Conservation (phyloP, 2,888 invertebrate species). For the Macroteleia sp. region DNA sequence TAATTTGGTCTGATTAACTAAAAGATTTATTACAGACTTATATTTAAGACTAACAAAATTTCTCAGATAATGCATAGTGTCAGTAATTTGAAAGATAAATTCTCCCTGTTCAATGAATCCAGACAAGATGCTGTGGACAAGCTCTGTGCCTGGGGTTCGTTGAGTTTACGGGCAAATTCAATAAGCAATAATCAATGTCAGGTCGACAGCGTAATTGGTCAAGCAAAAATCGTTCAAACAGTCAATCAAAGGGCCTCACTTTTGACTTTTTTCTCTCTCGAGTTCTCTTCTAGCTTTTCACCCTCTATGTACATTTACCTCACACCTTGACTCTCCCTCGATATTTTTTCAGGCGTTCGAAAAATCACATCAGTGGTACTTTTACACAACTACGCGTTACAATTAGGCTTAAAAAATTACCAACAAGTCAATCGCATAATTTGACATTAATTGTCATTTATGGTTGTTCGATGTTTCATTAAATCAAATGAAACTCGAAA, state of each 20-base stretch:
- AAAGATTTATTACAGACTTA: too few species aligned
- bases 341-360: slow-evolving; percentile 61
- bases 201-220: slow-evolving; percentile 74
- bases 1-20: too few species aligned
- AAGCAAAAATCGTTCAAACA: slow-evolving; percentile 83
- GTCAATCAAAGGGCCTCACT: slow-evolving; percentile 79
- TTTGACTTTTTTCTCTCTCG: slow-evolving; percentile 61
- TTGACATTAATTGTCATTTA: slow-evolving; percentile 12
- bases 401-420: not conserved
- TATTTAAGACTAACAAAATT: not conserved
- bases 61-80: slow-evolving; percentile 42
- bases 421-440: not conserved
- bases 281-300: slow-evolving; percentile 43
- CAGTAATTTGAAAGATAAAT: slow-evolving; percentile 55
- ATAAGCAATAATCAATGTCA: slow-evolving; percentile 83
- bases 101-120: slow-evolving; percentile 58
- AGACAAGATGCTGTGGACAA: slow-evolving; percentile 73
- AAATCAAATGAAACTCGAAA: slow-evolving; percentile 37
- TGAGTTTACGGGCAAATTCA: slow-evolving; percentile 78
- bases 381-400: slow-evolving; percentile 71
- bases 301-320: slow-evolving; percentile 64
- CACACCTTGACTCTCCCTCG: slow-evolving; percentile 45
- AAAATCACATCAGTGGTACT: slow-evolving; percentile 62
- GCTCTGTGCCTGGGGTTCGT: slow-evolving; percentile 65
- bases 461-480: slow-evolving; percentile 28